These are phyloP conservation scores for Campaea margaritaria DNA, from an alignment of 2,888 invertebrate species.

Conservation along the genomic window DNA sequence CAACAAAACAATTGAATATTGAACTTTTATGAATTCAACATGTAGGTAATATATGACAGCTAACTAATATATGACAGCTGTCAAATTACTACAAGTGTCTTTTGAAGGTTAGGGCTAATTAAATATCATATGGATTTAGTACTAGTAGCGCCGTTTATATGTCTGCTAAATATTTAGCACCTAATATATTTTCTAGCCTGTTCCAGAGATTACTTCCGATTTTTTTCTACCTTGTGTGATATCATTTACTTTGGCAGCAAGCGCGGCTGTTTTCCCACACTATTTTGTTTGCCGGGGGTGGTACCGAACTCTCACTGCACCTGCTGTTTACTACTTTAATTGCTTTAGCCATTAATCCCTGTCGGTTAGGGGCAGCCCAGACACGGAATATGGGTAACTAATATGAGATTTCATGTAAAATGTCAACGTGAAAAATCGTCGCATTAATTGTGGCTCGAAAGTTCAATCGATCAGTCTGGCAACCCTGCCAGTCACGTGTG, in stretches of 20 bases:
- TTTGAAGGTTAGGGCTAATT: no score
- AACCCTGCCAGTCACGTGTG: slow-evolving; percentile 19
- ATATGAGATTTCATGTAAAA: slow-evolving; percentile 54
- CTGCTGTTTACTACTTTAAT: slow-evolving; percentile 81
- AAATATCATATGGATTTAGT: no score
- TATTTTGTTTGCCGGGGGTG: slow-evolving; percentile 68
- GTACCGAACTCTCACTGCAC: slow-evolving; percentile 65
- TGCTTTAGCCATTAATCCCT: slow-evolving; percentile 77
- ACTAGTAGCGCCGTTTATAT: no score
- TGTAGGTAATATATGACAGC: no score
- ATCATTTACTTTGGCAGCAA: slow-evolving; percentile 49
- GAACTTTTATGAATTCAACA: no score
- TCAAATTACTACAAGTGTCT: no score
- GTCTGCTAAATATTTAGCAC: background rate
- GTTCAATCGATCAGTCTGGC: slow-evolving; percentile 30
- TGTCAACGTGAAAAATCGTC: slow-evolving; percentile 50
- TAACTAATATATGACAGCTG: no score
- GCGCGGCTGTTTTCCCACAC: slow-evolving; percentile 64
- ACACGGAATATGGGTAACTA: slow-evolving; percentile 56
- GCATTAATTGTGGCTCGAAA: slow-evolving; percentile 31
- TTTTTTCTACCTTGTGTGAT: slow-evolving; percentile 43
- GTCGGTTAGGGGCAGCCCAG: slow-evolving; percentile 65
- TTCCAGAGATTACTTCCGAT: slow-evolving; percentile 7
- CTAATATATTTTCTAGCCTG: background rate
- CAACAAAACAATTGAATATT: no score